Percentiles rank a stretch among this genome's conserved stretches.
These are phyloP conservation scores for Muricea muricata DNA, from an alignment of 92 coral and sea anemone species.

Conservation along the genomic window DNA sequence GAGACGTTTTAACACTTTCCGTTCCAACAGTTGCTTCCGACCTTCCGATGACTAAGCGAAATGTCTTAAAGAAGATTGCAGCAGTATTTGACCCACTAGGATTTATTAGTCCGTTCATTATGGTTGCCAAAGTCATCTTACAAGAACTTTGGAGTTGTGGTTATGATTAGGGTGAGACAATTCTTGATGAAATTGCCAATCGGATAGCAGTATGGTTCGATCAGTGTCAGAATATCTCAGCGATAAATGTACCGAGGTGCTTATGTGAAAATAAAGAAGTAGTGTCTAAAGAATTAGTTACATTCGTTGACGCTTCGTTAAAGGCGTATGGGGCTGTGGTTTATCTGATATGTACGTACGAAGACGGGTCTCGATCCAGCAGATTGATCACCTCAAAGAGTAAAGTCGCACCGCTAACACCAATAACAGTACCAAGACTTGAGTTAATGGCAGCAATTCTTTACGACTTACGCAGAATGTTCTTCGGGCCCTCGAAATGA, in stretches of 20 bases:
- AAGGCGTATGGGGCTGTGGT: conserved; percentile 57
- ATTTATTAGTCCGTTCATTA: too few relatives aligned
- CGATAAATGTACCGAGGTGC: conserved; percentile 60
- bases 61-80: too few relatives aligned
- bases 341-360: conserved; percentile 47
- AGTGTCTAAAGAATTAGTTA: conserved; percentile 21
- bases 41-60: too few relatives aligned
- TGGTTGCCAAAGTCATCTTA: too few relatives aligned
- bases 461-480: too few relatives aligned
- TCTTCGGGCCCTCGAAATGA: too few relatives aligned
- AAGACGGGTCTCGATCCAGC: conserved; percentile 44
- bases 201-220: conserved; percentile 53
- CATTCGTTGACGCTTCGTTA: neutral
- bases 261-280: conserved; percentile 46
- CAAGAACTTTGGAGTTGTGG: conserved; percentile 65
- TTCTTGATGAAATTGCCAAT: conserved; percentile 53
- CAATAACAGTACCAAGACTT: too few relatives aligned
- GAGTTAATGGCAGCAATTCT: too few relatives aligned
- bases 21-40: too few relatives aligned
- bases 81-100: too few relatives aligned
- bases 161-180: conserved; percentile 64
- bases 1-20: too few relatives aligned
- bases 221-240: conserved; percentile 35
- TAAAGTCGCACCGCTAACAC: conserved; percentile 51
- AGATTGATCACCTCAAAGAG: conserved; percentile 5